Conservation (phyloP, 2,113 vertebrate genomes). For the Murina feae region DNA sequence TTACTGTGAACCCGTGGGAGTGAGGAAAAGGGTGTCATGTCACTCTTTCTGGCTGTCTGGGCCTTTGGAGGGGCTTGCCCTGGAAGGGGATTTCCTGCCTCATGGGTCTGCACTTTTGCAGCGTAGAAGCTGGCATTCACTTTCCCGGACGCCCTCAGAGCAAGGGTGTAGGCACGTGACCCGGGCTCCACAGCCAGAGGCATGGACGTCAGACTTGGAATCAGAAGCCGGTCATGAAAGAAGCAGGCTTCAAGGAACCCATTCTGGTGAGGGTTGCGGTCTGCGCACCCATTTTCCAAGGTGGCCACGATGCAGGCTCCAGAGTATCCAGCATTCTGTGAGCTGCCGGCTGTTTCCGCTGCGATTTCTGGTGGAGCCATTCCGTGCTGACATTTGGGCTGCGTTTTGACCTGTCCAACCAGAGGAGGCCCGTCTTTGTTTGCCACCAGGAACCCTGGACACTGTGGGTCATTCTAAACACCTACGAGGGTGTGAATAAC, state of each 20-base stretch:
- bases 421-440: not conserved
- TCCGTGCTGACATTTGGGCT: not conserved
- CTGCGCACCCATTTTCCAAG: not conserved
- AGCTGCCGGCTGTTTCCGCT: accelerated
- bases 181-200: accelerated
- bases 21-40: not conserved
- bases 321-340: not conserved
- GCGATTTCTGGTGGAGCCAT: not conserved
- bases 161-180: accelerated
- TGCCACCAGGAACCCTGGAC: not conserved
- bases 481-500: not conserved
- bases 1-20: not conserved
- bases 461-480: not conserved
- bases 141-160: not conserved
- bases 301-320: not conserved
- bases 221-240: not conserved
- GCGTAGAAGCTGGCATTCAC: not conserved
- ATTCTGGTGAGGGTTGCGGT: accelerated
- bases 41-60: not conserved
- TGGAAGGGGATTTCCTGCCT: not conserved
- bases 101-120: not conserved
- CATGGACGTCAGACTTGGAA: accelerated
- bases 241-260: not conserved
- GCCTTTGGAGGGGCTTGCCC: not conserved
- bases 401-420: not conserved